Evolutionary conservation across 2,888 invertebrate genomes (phyloP), one percentile per base, ranked within the genome.

Genomic region (Arrhopalites spinosus): DNA sequence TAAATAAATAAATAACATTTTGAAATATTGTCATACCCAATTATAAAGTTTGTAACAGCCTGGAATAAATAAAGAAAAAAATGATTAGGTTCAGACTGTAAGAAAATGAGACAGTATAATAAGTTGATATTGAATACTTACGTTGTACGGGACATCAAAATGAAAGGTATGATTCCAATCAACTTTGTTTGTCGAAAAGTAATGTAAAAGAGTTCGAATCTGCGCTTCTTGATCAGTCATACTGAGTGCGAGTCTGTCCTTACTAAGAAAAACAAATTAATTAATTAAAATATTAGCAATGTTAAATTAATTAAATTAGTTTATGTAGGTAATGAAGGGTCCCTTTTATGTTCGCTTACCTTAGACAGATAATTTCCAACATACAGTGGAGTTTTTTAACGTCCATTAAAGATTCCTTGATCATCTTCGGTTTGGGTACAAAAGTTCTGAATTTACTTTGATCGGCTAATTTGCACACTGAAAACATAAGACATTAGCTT

Each of bases 321-420:
- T n/a, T n/a, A n/a, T n/a, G n/a, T n/a, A n/a, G n/a, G n/a, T n/a
- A n/a, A n/a, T n/a, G 36, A 36, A 36, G 11, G 36, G 36, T 36
- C 36, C 3, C 36, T 7, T 36, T 36, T 36, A 36, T 36, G 11
- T 36, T 11, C 3, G 11, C 36, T 36, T 36, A 36, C 36, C 36
- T 25, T 1, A 82, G 67, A 27, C 79, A 79, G 67, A 82, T 69
- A 13, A 82, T 66, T 78, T 82, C 82, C 15, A 81, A 59, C 20
- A 81, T 68, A 63, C 81, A 81, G 45, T 82, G 82, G 0, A 82
- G 74, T 30, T 80, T 81, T 47, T 82, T 78, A 15, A 82, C 56
- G 27, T 78, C 77, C 11, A 30, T 45, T 13, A 82, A 23, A 7
- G 81, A 80, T 29, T 73, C 76, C 20, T 56, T 56, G n/a, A 77